phyloP scores from a whole-genome alignment of 1,140 invertebrate genomes.

The Diploscapter pachys region DNA sequence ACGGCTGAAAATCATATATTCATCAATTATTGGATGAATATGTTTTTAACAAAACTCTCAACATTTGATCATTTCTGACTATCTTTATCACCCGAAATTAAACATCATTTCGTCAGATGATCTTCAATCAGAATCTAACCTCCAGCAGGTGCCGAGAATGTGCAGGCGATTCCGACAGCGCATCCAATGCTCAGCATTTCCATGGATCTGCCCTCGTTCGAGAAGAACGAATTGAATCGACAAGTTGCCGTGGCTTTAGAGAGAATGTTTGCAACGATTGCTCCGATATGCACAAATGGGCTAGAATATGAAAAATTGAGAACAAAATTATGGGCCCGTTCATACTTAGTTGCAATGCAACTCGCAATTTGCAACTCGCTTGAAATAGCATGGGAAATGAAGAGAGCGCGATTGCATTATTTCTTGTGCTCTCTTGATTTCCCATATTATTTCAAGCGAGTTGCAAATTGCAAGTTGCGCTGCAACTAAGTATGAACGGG shows the following conservation, averaged over 20 bases:
- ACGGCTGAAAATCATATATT: slow-evolving; percentile 35
- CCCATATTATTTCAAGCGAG: too few species aligned
- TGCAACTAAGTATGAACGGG: too few species aligned
- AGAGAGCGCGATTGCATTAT: too few species aligned
- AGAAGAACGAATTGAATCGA: slow-evolving; percentile 53
- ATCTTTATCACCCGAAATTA: too few species aligned
- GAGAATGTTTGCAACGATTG: slow-evolving; percentile 53
- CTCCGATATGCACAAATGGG: slow-evolving; percentile 58
- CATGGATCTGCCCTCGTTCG: slow-evolving; percentile 52
- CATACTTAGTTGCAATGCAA: too few species aligned
- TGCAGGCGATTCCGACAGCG: slow-evolving; percentile 51
- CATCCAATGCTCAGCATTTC: slow-evolving; percentile 57
- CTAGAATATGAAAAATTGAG: slow-evolving; percentile 10
- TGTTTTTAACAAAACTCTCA: too few species aligned
- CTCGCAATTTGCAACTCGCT: too few species aligned
- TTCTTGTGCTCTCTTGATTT: too few species aligned
- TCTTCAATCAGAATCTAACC: slow-evolving; percentile 22
- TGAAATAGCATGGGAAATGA: too few species aligned
- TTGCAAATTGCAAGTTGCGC: too few species aligned
- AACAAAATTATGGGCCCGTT: neutral
- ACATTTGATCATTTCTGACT: neutral
- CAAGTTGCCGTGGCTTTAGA: slow-evolving; percentile 50
- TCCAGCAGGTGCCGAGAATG: slow-evolving; percentile 51
- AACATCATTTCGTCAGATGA: too few species aligned
- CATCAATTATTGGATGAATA: neutral